phyloP scores from a whole-genome alignment of 2,113 vertebrate species.

The Aythya baeri region DNA sequence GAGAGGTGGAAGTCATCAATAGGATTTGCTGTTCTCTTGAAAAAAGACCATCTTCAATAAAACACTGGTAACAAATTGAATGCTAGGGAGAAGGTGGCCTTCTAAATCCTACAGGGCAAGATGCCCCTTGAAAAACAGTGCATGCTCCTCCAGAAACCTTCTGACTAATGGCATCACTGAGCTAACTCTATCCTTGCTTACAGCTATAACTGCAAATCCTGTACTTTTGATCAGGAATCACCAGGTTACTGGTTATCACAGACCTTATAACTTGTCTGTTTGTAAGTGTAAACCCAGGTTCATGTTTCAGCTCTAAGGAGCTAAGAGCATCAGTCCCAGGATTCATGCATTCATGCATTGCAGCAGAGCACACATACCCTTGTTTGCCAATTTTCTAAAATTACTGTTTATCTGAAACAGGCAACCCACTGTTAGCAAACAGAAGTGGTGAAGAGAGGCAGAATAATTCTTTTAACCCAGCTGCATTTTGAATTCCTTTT shows the following conservation, averaged over 20 bases:
- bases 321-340: neutral
- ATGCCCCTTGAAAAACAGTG: neutral
- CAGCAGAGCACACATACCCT: neutral
- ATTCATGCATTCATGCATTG: neutral
- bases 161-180: neutral
- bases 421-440: neutral
- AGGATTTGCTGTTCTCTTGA: neutral
- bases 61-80: neutral
- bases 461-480: neutral
- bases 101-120: neutral
- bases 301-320: neutral
- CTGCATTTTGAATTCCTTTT: slow-evolving; percentile 26
- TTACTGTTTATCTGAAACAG: slow-evolving; percentile 10
- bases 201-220: neutral
- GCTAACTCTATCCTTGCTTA: neutral
- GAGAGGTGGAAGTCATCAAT: neutral
- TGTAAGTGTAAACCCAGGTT: neutral
- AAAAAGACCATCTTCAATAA: neutral
- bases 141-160: neutral
- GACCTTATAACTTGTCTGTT: neutral
- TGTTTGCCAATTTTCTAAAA: neutral
- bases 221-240: neutral
- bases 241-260: neutral
- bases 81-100: neutral
- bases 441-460: neutral